Percentiles rank a stretch among this genome's conserved stretches.
Evolutionary conservation across 2,888 invertebrate genomes (phyloP).

Genomic region (Lomographa bimaculata): DNA sequence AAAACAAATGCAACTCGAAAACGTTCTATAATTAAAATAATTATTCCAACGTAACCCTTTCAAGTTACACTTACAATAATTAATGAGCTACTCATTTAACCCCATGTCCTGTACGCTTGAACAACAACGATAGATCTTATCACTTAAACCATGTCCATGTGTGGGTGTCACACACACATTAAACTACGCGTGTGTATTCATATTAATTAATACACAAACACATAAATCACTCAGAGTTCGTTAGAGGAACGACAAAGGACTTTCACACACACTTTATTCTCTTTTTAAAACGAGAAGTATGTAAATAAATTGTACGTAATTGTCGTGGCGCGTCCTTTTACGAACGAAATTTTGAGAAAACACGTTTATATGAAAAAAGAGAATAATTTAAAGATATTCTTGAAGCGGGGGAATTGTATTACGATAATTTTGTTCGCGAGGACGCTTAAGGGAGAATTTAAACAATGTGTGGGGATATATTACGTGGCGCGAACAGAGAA

Average conservation of each 20-base stretch:
- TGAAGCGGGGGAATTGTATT: slow-evolving; percentile 22
- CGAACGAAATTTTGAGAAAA: slow-evolving; percentile 32
- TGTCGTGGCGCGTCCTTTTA: slow-evolving; percentile 46
- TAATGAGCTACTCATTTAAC: slow-evolving; percentile 27
- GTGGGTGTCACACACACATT: slow-evolving; percentile 39
- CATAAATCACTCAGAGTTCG: slow-evolving; percentile 81
- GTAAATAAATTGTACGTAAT: slow-evolving; percentile 72
- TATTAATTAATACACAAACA: slow-evolving; percentile 80
- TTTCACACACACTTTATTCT: slow-evolving; percentile 43
- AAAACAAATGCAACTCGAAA: no score
- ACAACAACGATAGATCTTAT: slow-evolving; percentile 33
- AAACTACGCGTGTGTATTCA: slow-evolving; percentile 43
- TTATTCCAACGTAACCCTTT: slow-evolving; percentile 13
- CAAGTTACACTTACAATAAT: slow-evolving; percentile 17
- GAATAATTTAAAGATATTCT: slow-evolving; percentile 23
- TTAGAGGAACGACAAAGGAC: slow-evolving; percentile 74
- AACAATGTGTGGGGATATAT: slow-evolving; percentile 25
- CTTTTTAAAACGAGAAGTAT: slow-evolving; percentile 44
- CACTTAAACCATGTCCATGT: slow-evolving; percentile 37
- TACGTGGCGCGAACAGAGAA: slow-evolving; percentile 17
- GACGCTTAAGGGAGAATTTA: slow-evolving; percentile 23
- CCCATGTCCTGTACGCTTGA: slow-evolving; percentile 26
- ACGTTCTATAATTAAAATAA: no score
- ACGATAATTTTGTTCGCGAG: slow-evolving; percentile 22
- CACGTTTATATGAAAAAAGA: slow-evolving; percentile 19